phyloP scores from a whole-genome alignment of 2,888 invertebrate genomes.

The Ectobius pallidus region DNA sequence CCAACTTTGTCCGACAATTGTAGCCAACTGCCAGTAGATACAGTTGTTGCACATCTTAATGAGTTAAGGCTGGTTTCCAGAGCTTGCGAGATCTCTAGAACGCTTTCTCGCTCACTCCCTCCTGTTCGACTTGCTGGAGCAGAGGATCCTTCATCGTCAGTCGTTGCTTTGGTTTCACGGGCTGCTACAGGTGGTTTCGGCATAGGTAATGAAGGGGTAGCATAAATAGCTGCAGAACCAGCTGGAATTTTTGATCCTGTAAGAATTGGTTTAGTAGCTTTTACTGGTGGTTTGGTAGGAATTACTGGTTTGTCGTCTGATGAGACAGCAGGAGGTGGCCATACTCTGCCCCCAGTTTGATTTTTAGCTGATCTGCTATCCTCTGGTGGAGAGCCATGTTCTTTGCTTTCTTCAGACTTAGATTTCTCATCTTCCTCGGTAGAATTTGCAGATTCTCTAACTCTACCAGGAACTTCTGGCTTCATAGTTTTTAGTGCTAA shows the following conservation, averaged over 20 bases:
- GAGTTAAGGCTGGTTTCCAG: constrained; percentile 69
- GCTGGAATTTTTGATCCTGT: constrained; percentile 45
- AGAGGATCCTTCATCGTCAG: constrained; percentile 18
- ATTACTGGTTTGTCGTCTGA: constrained; percentile 69
- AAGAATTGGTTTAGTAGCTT: constrained; percentile 64
- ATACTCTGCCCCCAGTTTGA: constrained; percentile 54
- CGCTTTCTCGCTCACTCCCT: constrained; percentile 55
- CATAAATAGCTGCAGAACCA: constrained; percentile 71
- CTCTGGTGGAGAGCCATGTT: constrained; percentile 33
- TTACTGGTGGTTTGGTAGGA: constrained; percentile 70
- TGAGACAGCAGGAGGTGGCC: constrained; percentile 54
- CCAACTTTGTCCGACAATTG: constrained; percentile 80
- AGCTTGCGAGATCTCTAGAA: constrained; percentile 69
- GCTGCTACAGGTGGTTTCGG: constrained; percentile 19
- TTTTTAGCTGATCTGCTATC: constrained; percentile 51
- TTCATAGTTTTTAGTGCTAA: constrained; percentile 43
- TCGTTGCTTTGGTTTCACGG: background rate
- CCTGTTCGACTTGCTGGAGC: background rate
- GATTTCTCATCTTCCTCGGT: constrained; percentile 48
- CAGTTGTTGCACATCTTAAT: constrained; percentile 57
- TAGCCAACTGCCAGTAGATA: constrained; percentile 73
- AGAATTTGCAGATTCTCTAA: constrained; percentile 44
- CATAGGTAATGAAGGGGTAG: constrained; percentile 67
- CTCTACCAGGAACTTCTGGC: constrained; percentile 43
- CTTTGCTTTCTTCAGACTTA: constrained; percentile 51